phyloP scores from a whole-genome alignment of 2,888 invertebrate genomes.

The Litoditis marina region DNA sequence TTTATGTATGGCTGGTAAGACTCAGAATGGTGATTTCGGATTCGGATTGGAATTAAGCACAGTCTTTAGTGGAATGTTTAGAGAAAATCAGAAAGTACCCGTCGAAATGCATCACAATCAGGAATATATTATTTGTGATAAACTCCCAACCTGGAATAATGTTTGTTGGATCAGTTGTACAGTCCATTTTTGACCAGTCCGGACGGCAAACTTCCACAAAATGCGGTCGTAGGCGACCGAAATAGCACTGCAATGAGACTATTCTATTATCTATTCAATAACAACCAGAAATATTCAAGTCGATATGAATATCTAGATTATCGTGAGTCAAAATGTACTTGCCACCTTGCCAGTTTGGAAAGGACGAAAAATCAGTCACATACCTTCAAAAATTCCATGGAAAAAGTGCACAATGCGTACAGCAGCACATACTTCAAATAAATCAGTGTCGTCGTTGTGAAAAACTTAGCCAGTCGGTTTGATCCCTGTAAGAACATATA shows the following conservation, averaged over 20 bases:
- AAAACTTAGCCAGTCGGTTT: conserved; percentile 43
- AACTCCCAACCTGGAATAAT: conserved; percentile 20
- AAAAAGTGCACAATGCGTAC: conserved; percentile 40
- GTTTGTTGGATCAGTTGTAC: conserved; percentile 22
- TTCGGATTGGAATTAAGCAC: no score
- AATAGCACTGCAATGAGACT: conserved; percentile 53
- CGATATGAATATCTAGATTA: no score
- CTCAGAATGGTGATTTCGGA: no score
- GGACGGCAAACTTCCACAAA: conserved; percentile 86
- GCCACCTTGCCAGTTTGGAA: conserved; percentile 81
- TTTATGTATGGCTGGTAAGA: no score
- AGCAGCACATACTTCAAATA: conserved; percentile 52
- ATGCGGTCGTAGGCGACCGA: conserved; percentile 88
- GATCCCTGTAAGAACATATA: conserved; percentile 22
- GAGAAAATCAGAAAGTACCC: neutral
- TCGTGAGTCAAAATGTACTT: conserved; percentile 73
- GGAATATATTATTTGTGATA: no score
- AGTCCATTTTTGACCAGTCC: conserved; percentile 50
- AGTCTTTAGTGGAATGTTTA: no score
- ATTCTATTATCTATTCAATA: no score
- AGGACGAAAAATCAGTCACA: conserved; percentile 13
- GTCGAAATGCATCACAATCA: no score
- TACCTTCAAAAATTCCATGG: conserved; percentile 43
- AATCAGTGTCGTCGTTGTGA: conserved; percentile 42
- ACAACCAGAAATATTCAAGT: no score